Evolutionary conservation across 2,888 invertebrate genomes (phyloP), one percentile per base, ranked within the genome.

Genomic region (Agrochola macilenta): DNA sequence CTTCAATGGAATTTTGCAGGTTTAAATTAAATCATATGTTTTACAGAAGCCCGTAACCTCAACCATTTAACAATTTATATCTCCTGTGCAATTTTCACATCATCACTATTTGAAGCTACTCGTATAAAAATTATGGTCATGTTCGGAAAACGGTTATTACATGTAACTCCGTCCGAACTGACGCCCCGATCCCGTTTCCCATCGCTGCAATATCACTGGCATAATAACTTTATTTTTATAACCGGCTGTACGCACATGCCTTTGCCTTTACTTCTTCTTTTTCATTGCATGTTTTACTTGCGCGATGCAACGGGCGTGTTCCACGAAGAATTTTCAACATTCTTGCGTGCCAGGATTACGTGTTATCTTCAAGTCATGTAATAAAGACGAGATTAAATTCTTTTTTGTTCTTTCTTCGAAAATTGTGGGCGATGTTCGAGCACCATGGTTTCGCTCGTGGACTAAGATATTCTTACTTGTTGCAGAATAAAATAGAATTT

Each of bases 161-260:
- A 69, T 74, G 68, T 78, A 64, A 71, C 71, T 58, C 65, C 64
- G 39, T 58, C 74, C 5, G 57, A 69, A 74, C 63, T 74, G 79
- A 82, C 72, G 83, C 65, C 71, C 63, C 69, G 74, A 81, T 88
- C 85, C 89, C 87, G 81, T 89, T 87, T 87, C 76, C 81, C 85
- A 79, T 74, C 82, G 70, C 86, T 82, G 71, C 87, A 75, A 85
- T 88, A 87, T 89, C 85, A 83, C 78, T 82, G 82, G 83, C 82
- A 86, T 89, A 90, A 91, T 91, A 90, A 89, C 91, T 91, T 90
- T 91, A 92, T 92, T 91, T 92, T 92, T 92, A 90, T 86, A 91
- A 90, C 92, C 89, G 89, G 91, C 89, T 91, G 88, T 88, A 88
- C 82, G 83, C 87, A 86, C 86, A 86, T 85, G 82, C 88, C 88